A percentile compares a stretch with the other conserved stretches of the same genome.
Conservation (phyloP, 2,797 vertebrate species). For the Rhynchotus rufescens region DNA sequence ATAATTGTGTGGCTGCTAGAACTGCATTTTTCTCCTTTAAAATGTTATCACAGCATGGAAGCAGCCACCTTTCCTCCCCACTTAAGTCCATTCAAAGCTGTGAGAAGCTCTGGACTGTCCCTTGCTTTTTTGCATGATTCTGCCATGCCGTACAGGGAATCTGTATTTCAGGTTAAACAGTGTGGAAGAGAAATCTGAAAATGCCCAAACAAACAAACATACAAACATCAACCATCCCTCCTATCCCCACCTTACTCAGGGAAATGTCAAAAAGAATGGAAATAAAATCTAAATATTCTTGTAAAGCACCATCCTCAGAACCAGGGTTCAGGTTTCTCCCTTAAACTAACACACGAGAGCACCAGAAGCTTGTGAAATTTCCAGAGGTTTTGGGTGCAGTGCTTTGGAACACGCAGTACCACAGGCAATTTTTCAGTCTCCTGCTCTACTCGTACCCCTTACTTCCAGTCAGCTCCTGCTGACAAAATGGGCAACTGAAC, state of each 20-base stretch:
- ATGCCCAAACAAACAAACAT: neutral
- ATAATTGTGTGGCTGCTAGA: neutral
- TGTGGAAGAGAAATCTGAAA: neutral
- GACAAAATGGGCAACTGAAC: neutral
- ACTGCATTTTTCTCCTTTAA: neutral
- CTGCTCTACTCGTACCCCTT: neutral
- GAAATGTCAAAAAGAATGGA: neutral
- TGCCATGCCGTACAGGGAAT: neutral
- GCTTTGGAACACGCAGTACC: constrained; percentile 15
- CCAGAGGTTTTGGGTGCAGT: neutral
- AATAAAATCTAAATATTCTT: constrained; percentile 14
- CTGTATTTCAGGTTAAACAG: constrained; percentile 26
- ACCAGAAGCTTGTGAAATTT: neutral
- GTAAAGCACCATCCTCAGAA: constrained; percentile 27
- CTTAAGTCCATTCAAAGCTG: neutral
- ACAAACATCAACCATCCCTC: too few species aligned
- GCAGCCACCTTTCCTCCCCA: neutral
- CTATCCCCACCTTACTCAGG: neutral
- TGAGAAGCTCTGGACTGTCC: neutral
- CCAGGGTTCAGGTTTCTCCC: constrained; percentile 21
- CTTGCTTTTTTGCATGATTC: neutral
- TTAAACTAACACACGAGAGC: neutral
- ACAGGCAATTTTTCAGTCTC: neutral
- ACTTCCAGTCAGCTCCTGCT: neutral
- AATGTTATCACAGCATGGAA: neutral